These are phyloP conservation scores for Cryptoprocta ferox DNA, from an alignment of 2,797 vertebrate species.

Conservation along the genomic window DNA sequence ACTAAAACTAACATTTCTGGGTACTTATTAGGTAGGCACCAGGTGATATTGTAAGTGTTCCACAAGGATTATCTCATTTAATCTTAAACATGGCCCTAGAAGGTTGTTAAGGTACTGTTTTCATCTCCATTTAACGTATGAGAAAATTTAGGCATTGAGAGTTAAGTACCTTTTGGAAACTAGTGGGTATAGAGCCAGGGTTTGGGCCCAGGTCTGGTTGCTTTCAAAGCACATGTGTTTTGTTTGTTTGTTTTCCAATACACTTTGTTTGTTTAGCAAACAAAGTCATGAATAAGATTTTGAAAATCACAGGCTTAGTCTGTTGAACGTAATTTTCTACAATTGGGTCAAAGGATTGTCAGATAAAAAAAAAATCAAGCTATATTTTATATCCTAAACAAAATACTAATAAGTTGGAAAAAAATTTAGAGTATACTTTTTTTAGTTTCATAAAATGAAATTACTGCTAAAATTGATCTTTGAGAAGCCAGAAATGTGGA, in stretches of 20 bases:
- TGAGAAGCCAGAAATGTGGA: not conserved
- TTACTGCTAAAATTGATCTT: not conserved
- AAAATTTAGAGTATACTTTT: not conserved
- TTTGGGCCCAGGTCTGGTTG: not conserved
- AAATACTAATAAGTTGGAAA: slow-evolving; percentile 10
- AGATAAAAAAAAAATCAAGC: not conserved
- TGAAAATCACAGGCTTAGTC: slow-evolving; percentile 35
- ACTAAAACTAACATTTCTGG: not conserved
- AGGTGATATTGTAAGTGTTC: not conserved
- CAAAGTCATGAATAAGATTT: not conserved
- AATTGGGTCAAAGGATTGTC: not conserved
- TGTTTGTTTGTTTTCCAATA: not conserved
- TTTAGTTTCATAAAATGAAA: not conserved
- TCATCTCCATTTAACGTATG: not conserved
- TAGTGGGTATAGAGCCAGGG: not conserved
- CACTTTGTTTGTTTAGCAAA: not conserved
- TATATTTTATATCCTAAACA: not conserved
- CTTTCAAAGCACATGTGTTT: not conserved
- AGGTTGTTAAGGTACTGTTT: not conserved
- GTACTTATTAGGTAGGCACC: not conserved
- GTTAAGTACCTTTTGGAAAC: not conserved
- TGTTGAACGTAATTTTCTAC: slow-evolving; percentile 6
- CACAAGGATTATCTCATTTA: slow-evolving; percentile 15
- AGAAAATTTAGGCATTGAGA: not conserved
- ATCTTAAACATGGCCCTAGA: not conserved